Base-by-base conservation (phyloP, 2,888 invertebrate genomes). In the Amblyjoppa fuscipennis region DNA sequence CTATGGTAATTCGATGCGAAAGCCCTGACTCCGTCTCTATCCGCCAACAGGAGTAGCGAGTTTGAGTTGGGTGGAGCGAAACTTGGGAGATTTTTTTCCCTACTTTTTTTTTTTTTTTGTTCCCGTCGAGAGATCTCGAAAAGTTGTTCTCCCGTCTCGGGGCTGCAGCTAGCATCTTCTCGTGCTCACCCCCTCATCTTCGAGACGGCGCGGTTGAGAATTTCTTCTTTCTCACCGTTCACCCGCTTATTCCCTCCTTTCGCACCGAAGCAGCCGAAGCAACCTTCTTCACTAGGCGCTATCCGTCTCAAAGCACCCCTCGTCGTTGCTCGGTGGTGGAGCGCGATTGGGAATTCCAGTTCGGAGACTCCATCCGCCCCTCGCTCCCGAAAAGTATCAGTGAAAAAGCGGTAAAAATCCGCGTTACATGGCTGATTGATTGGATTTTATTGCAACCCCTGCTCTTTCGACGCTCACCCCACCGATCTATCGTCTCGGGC, bases 361-460 rank as follows among this genome's bases (percentile, higher is more conserved):
- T 86, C 78, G 82, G 84, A 81, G 86, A 86, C 88, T 89, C 53
- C 38, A 64, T 88, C 45, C 49, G 64, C 71, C 34, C 16, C 51
- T 16, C 59, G 38, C 51, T 34, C 61, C 71, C 87, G 86, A 81
- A 74, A 86, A 88, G 89, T 87, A 86, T 88, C 85, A 83, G 86
- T 84, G 85, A 87, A 89, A 88, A 86, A 88, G 83, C 87, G 81
- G 82, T 77, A 83, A 83, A 76, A 83, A 87, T 79, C 69, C 76
- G 84, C 73, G 83, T 79, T 88, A 75, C 64, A 80, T 75, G 84
- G 71, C 89, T 91, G 92, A 93, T 92, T 91, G 92, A 92, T 92
- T 91, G 90, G 88, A 91, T 91, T 92, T 92, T 91, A 92, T 92
- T 90, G 89, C 88, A 61, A 20, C 38, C 64, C 51, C 31, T 13